These are phyloP conservation scores for Haliaeetus leucogaster DNA, from an alignment of 2,113 vertebrate genomes.

Conservation along the genomic window DNA sequence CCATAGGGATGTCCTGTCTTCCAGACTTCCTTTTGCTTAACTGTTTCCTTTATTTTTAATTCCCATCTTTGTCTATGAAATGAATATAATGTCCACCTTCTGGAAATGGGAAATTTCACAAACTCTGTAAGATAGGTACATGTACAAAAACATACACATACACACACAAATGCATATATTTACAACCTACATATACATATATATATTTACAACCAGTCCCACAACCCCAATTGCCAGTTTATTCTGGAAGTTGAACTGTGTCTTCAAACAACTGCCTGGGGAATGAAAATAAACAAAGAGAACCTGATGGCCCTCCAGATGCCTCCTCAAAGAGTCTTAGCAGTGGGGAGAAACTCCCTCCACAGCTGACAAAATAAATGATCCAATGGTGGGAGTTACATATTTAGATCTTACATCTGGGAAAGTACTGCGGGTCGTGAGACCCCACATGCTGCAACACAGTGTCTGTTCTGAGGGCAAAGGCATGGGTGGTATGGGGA, in stretches of 20 bases:
- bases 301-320: not conserved
- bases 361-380: constrained; percentile 33
- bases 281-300: not conserved
- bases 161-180: not conserved
- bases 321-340: not conserved
- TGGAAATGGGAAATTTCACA: not conserved
- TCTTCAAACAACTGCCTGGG: not conserved
- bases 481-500: not conserved
- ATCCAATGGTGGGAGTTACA: not conserved
- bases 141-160: not conserved
- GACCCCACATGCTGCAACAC: not conserved
- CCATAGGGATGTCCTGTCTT: not conserved
- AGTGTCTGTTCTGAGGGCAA: not conserved
- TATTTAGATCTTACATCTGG: not conserved
- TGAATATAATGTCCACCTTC: not conserved
- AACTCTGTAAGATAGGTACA: not conserved
- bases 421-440: not conserved
- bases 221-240: not conserved
- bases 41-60: not conserved
- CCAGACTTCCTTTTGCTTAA: not conserved
- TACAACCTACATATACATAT: not conserved
- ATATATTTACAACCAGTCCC: not conserved
- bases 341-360: not conserved
- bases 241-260: not conserved
- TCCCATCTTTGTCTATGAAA: not conserved